A percentile compares a stretch with the other conserved stretches of the same genome.
phyloP scores from a whole-genome alignment of 2,797 vertebrate species.

The Hydrophis major region DNA sequence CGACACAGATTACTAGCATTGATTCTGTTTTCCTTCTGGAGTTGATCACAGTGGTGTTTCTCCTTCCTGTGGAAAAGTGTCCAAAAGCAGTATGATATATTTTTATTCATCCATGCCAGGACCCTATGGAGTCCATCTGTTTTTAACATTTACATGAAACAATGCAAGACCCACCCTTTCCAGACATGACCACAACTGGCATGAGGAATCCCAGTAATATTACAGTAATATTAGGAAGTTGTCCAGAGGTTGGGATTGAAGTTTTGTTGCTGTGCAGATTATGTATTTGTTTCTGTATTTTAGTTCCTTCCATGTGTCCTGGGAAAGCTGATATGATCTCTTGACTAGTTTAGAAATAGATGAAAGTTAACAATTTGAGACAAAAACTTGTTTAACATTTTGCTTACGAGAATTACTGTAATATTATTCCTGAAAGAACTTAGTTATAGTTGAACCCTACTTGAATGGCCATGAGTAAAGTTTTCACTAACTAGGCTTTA shows the following conservation, averaged over 20 bases:
- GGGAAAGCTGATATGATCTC: neutral
- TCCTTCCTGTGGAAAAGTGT: neutral
- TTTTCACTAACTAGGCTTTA: neutral
- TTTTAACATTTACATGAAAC: neutral
- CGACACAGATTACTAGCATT: neutral
- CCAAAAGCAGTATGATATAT: neutral
- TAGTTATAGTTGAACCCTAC: neutral
- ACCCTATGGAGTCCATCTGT: neutral
- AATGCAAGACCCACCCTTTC: neutral
- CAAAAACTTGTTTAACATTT: neutral
- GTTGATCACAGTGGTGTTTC: neutral
- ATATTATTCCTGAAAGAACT: neutral
- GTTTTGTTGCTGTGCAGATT: neutral
- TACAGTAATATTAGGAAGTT: neutral
- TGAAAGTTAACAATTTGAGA: neutral
- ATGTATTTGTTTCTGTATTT: neutral
- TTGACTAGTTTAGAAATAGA: neutral
- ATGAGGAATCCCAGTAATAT: neutral
- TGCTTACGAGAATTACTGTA: neutral
- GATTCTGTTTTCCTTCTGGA: neutral
- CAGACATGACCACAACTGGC: neutral
- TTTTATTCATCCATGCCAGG: neutral
- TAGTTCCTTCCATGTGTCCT: neutral
- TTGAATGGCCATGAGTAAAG: neutral
- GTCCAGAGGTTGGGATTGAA: neutral